Evolutionary conservation across 1,140 invertebrate genomes (phyloP), one percentile per base, ranked within the genome.

Genomic region (Dendrolimus punctatus): DNA sequence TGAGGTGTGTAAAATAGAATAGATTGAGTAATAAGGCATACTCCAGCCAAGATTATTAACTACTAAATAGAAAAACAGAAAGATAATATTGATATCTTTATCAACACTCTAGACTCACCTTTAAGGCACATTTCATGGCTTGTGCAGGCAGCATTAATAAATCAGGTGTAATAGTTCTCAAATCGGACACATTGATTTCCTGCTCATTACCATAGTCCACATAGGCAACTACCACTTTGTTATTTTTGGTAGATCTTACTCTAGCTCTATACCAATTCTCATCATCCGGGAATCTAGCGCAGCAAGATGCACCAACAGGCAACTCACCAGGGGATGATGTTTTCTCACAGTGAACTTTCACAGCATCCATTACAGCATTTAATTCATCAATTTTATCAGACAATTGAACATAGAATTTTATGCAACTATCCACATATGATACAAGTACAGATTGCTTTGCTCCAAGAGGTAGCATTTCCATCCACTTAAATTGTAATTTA

Each of bases 181-280:
- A 74, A 37, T 89, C 73, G 9, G 83, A 77, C 0, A 87, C 66
- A 7, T 88, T 70, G 7, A 94, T 88, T 46, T 87, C 88, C 68
- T 94, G 92, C 68, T 93, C 91, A 71, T 95, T 95, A 0, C 94
- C 95, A 88, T 93, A 95, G 80, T 96, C 95, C 1, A 96, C 91
- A 80, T 94, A 94, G 6, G 88, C 81, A 0, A 94, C 91, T 42
- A 85, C 84, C 4, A 90, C 73, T 47, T 81, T 78, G 4, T 88
- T 80, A 8, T 79, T 82, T 44, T 71, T 72, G 3, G 88, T 67
- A 4, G 76, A 73, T 9, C 89, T 67, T 6, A 94, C 88, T 64
- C 90, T 87, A 6, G 91, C 92, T 49, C 92, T 84, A 70, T 94
- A 96, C 93, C 94, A 95, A 49, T 89, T 87, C 37, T 82, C 77